Conservation (phyloP, 2,113 vertebrate species). For the Thamnophis sirtalis region DNA sequence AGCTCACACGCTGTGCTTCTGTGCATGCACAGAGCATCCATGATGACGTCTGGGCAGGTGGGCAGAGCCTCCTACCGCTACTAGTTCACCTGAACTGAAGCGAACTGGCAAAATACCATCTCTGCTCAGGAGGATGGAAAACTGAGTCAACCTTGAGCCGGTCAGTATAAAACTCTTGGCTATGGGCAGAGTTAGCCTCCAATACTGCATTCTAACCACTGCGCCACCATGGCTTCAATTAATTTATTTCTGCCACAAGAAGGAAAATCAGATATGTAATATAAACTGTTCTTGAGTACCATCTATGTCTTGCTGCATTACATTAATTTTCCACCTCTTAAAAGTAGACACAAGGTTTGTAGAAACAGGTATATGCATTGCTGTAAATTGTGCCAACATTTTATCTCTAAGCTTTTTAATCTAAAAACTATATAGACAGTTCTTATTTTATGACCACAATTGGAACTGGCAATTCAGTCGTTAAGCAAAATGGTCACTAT, state of each 20-base stretch:
- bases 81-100: too few species aligned
- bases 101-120: too few species aligned
- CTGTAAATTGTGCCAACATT: conserved; percentile 8
- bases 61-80: too few species aligned
- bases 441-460: not conserved
- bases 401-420: not conserved
- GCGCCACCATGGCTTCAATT: conserved; percentile 35
- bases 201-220: not conserved
- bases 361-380: not conserved
- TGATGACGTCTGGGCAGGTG: too few species aligned
- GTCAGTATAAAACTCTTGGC: not conserved
- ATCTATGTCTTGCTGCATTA: conserved; percentile 3
- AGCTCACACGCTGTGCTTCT: too few species aligned
- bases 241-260: conserved; percentile 52
- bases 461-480: not conserved
- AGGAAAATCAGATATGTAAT: conserved; percentile 36
- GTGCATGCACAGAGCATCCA: too few species aligned
- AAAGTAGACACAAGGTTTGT: conserved; percentile 13
- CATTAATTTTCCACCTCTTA: not conserved
- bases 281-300: conserved; percentile 31
- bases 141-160: not conserved
- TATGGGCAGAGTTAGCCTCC: not conserved
- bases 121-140: not conserved
- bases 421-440: not conserved
- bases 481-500: not conserved